A percentile compares a stretch with the other conserved stretches of the same genome.
Conservation (phyloP, 2,888 invertebrate species). For the Linhomoeus sp. region DNA sequence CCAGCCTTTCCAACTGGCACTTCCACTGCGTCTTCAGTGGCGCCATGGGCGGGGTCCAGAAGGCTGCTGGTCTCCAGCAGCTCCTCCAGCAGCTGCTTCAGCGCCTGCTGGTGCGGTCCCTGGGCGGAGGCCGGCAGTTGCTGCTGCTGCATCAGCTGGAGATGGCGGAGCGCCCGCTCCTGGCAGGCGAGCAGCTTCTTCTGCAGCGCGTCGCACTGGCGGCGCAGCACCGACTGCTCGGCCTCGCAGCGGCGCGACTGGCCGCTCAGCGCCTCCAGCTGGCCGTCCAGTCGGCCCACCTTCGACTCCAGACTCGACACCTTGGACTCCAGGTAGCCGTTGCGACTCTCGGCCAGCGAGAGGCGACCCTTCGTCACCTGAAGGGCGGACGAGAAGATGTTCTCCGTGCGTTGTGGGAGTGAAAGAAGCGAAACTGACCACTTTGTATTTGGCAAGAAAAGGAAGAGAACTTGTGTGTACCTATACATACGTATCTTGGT, state of each 20-base stretch:
- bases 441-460: too few relatives aligned
- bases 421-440: too few relatives aligned
- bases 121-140: too few relatives aligned
- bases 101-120: too few relatives aligned
- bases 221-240: slow-evolving; percentile 3
- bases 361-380: slow-evolving; percentile 2
- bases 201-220: slow-evolving; percentile 6
- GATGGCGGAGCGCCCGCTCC: slow-evolving; percentile 3
- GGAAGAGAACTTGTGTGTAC: too few relatives aligned
- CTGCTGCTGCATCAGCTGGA: background rate
- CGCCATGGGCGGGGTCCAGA: too few relatives aligned
- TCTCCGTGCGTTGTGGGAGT: too few relatives aligned
- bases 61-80: background rate
- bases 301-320: slow-evolving; percentile 3
- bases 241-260: slow-evolving; percentile 1
- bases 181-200: slow-evolving; percentile 6
- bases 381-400: background rate
- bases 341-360: slow-evolving; percentile 5
- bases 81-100: background rate
- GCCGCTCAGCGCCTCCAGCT: slow-evolving; percentile 2
- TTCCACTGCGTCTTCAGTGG: too few relatives aligned
- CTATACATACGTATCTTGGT: too few relatives aligned
- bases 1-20: too few relatives aligned
- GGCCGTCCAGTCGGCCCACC: slow-evolving; percentile 5
- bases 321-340: slow-evolving; percentile 5